A percentile compares a stretch with the other conserved stretches of the same genome.
Evolutionary conservation across 2,888 invertebrate species (phyloP).

Genomic region (Eupeodes luniger): DNA sequence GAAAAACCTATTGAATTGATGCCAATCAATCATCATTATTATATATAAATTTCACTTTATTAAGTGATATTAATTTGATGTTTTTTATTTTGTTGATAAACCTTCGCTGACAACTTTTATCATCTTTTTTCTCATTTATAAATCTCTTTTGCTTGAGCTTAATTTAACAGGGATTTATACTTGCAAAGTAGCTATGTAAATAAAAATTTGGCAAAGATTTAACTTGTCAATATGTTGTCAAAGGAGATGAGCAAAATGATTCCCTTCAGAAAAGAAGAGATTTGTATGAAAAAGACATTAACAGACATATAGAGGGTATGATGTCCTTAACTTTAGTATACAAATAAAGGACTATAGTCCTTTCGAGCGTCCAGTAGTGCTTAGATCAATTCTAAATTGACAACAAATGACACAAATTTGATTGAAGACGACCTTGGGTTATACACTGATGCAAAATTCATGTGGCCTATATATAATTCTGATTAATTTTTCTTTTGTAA

Average conservation of each 20-base stretch:
- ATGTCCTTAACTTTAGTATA: too few species aligned
- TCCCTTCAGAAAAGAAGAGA: too few species aligned
- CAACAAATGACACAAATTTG: too few species aligned
- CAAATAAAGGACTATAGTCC: too few species aligned
- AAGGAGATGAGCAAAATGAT: not conserved
- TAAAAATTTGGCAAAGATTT: not conserved
- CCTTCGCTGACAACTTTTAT: conserved; percentile 8
- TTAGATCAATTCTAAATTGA: too few species aligned
- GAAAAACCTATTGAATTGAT: conserved; percentile 3
- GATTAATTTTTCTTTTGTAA: too few species aligned
- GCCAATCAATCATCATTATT: conserved; percentile 29
- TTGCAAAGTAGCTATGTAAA: not conserved
- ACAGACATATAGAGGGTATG: too few species aligned
- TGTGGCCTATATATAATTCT: too few species aligned
- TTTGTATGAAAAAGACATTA: too few species aligned
- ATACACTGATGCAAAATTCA: too few species aligned
- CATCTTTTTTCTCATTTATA: not conserved
- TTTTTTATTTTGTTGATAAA: not conserved
- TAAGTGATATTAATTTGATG: conserved; percentile 32
- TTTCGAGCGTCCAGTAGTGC: too few species aligned
- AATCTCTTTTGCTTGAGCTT: not conserved
- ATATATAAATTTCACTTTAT: not conserved
- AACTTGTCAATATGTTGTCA: not conserved
- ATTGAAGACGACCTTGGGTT: too few species aligned
- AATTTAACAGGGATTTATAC: conserved; percentile 1